A percentile compares a stretch with the other conserved stretches of the same genome.
phyloP scores from a whole-genome alignment of 2,888 invertebrate genomes.

The Epinotia demarniana region DNA sequence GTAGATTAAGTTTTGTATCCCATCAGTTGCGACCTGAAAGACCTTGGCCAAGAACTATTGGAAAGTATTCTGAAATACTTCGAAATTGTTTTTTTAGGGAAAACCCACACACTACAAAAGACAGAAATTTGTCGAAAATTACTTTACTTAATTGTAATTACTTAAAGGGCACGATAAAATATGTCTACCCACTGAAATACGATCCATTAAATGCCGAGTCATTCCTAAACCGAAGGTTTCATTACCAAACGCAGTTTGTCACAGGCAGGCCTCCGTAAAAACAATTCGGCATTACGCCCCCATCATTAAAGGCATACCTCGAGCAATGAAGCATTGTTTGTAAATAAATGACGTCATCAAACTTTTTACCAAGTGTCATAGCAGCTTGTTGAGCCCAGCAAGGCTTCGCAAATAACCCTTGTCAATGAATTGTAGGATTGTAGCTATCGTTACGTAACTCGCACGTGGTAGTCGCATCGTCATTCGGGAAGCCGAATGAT shows the following conservation, averaged over 20 bases:
- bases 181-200: not conserved
- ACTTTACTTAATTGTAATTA: constrained; percentile 13
- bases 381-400: constrained; percentile 57
- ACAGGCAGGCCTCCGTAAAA: constrained; percentile 6
- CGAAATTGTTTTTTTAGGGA: not conserved
- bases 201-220: constrained; percentile 16
- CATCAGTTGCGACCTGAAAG: not conserved
- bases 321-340: constrained; percentile 26
- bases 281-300: not conserved
- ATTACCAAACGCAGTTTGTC: constrained; percentile 26
- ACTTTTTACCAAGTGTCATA: constrained; percentile 25
- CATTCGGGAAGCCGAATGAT: constrained; percentile 64
- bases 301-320: constrained; percentile 12
- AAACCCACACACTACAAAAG: not conserved
- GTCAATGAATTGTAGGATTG: constrained; percentile 82
- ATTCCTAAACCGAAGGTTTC: constrained; percentile 19
- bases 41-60: not conserved
- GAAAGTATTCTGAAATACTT: not conserved
- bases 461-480: constrained; percentile 73
- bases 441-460: constrained; percentile 75
- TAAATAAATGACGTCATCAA: constrained; percentile 36
- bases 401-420: constrained; percentile 72
- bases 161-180: constrained; percentile 14
- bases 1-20: too few species aligned
- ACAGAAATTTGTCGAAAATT: not conserved